Percentiles rank a stretch among this genome's conserved stretches.
phyloP scores from a whole-genome alignment of 1,140 invertebrate species.

The Orchestia grillus region DNA sequence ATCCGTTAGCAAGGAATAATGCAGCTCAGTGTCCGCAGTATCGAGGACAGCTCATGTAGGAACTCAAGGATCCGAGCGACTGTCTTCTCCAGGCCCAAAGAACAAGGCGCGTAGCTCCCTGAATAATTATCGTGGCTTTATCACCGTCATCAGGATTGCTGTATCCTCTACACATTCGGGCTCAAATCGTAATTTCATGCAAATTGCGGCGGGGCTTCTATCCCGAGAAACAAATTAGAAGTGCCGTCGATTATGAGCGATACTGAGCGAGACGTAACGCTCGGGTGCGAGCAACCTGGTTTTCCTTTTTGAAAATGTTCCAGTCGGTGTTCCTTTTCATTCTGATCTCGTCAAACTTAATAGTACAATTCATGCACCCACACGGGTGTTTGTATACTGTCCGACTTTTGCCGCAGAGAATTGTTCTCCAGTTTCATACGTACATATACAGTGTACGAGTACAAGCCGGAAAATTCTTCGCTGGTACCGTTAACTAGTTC shows the following conservation, averaged over 20 bases:
- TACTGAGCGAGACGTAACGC: conserved; percentile 13
- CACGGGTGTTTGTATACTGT: neutral
- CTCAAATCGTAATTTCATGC: conserved; percentile 44
- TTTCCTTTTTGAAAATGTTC: neutral
- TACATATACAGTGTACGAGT: neutral
- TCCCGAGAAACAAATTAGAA: conserved; percentile 18
- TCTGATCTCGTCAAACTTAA: neutral
- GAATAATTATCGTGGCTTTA: neutral
- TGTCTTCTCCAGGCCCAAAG: neutral
- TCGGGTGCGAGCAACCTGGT: neutral
- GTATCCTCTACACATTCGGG: neutral
- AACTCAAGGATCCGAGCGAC: neutral
- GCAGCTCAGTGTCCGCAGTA: neutral
- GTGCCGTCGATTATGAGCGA: conserved; percentile 23
- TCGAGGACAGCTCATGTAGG: neutral
- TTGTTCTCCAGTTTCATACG: neutral
- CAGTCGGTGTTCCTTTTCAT: neutral
- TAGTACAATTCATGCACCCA: neutral
- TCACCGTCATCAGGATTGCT: conserved; percentile 4
- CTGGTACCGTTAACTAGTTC: neutral
- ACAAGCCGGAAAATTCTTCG: neutral
- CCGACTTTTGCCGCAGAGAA: neutral
- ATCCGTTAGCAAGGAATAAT: neutral
- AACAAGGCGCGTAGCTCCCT: neutral
- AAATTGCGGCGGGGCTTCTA: conserved; percentile 28